phyloP scores from a whole-genome alignment of 2,797 vertebrate genomes.

The Crossoptilon crossoptilon region DNA sequence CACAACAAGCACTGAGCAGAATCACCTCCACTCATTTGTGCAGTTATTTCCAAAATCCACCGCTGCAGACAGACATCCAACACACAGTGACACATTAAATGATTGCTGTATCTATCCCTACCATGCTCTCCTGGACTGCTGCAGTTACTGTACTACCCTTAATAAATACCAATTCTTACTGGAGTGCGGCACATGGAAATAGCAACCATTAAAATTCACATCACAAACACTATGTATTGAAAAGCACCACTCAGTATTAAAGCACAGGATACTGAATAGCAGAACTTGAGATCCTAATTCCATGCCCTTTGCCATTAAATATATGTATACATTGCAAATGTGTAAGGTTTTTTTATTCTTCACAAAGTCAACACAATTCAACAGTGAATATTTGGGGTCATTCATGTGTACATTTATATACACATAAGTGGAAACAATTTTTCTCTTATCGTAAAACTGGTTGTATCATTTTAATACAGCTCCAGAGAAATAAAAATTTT shows the following conservation, averaged over 20 bases:
- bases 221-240: not conserved
- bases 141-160: not conserved
- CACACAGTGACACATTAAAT: too few species aligned
- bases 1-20: not conserved
- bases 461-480: not conserved
- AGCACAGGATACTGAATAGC: not conserved
- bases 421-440: not conserved
- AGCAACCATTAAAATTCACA: not conserved
- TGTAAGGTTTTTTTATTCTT: not conserved
- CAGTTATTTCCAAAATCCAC: not conserved
- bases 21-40: not conserved
- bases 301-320: not conserved
- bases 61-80: not conserved
- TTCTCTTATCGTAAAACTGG: not conserved
- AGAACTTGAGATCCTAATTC: not conserved
- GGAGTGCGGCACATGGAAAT: not conserved
- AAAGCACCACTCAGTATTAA: not conserved
- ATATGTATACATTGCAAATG: not conserved
- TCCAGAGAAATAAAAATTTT: not conserved
- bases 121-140: too few species aligned
- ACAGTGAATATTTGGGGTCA: not conserved
- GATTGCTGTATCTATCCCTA: too few species aligned
- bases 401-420: not conserved
- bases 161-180: not conserved
- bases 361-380: not conserved